Percentiles rank a stretch among this genome's conserved stretches.
Conservation (phyloP, 1,140 invertebrate species). For the Branchinecta lindahli region DNA sequence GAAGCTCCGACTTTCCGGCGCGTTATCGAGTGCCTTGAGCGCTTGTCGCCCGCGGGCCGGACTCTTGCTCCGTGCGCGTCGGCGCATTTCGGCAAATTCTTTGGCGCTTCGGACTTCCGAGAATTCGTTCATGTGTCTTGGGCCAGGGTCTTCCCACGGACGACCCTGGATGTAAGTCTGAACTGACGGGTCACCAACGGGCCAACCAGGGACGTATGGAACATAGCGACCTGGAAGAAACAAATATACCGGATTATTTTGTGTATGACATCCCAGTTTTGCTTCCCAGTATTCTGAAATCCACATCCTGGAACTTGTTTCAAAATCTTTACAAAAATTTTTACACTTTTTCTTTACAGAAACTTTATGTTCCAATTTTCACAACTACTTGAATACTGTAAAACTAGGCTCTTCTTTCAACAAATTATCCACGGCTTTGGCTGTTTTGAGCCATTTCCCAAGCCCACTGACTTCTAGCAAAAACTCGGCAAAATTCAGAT, state of each 20-base stretch:
- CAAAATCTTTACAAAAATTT: too few species aligned
- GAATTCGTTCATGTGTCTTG: background rate
- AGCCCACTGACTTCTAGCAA: too few species aligned
- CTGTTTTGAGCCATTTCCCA: too few species aligned
- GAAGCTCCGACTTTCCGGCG: background rate
- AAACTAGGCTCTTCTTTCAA: too few species aligned
- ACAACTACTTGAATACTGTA: too few species aligned
- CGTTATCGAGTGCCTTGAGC: background rate
- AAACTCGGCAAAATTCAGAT: too few species aligned
- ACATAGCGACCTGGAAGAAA: background rate
- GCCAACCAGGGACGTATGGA: background rate
- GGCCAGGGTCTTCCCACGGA: background rate
- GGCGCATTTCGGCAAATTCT: background rate
- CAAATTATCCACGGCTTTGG: too few species aligned
- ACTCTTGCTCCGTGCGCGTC: conserved; percentile 1
- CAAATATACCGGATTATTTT: background rate
- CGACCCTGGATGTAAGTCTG: background rate
- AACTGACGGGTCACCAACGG: background rate
- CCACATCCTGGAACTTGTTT: too few species aligned
- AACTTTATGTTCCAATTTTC: too few species aligned
- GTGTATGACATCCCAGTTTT: too few species aligned
- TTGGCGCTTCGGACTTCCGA: background rate
- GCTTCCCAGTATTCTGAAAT: too few species aligned
- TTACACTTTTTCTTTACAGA: too few species aligned
- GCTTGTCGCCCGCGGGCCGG: background rate